These are phyloP conservation scores for Lepidurus apus DNA, from an alignment of 1,140 invertebrate species.

Conservation along the genomic window DNA sequence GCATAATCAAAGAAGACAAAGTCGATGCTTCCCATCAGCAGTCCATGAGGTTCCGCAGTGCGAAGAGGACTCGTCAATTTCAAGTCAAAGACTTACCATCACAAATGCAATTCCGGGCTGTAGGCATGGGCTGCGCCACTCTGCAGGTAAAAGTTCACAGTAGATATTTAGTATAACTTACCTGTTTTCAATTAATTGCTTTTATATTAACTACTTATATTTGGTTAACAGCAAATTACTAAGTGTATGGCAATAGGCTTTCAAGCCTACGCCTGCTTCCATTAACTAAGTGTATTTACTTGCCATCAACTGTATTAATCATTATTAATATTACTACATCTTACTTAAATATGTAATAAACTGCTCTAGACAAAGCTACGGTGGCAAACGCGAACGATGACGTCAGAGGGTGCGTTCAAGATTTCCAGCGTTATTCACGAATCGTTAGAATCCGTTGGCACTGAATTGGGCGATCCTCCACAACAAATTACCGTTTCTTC, in stretches of 20 bases:
- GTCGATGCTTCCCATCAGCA: neutral
- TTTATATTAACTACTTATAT: too few relatives aligned
- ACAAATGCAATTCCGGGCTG: neutral
- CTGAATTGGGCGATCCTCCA: neutral
- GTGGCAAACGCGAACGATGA: neutral
- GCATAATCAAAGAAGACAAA: neutral
- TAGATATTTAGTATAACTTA: too few relatives aligned
- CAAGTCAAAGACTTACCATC: neutral
- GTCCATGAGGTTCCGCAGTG: neutral
- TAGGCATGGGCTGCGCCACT: conserved; percentile 7
- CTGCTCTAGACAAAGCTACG: neutral
- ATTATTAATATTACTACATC: too few relatives aligned
- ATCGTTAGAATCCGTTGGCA: neutral
- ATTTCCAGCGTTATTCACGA: neutral
- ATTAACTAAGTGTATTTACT: too few relatives aligned
- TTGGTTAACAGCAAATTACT: too few relatives aligned
- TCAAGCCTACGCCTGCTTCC: too few relatives aligned
- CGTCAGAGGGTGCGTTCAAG: neutral
- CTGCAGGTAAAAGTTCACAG: neutral
- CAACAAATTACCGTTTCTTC: neutral
- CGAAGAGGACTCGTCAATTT: neutral
- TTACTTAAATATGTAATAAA: neutral
- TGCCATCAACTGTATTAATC: too few relatives aligned
- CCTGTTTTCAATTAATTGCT: too few relatives aligned
- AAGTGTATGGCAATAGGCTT: too few relatives aligned